phyloP scores from a whole-genome alignment of 2,797 vertebrate species.

The Lithobates pipiens region DNA sequence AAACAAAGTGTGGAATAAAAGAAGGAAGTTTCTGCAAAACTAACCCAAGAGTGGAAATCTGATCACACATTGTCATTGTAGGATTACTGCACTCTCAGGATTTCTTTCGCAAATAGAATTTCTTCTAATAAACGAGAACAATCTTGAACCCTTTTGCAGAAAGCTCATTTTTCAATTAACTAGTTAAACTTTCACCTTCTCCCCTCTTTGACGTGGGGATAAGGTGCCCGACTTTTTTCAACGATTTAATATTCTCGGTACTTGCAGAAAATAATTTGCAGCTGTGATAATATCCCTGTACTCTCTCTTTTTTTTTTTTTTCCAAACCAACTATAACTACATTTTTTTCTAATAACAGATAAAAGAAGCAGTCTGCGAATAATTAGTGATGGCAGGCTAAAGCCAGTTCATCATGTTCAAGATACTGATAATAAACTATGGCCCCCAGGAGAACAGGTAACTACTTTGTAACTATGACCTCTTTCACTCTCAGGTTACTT shows the following conservation, averaged over 20 bases:
- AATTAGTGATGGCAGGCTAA: slow-evolving; percentile 86
- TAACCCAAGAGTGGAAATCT: slow-evolving; percentile 30
- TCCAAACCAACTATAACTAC: slow-evolving; percentile 70
- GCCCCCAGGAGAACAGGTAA: slow-evolving; percentile 92
- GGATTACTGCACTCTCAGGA: slow-evolving; percentile 15
- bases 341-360: slow-evolving; percentile 83
- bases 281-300: slow-evolving; percentile 80
- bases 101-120: slow-evolving; percentile 49
- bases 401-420: slow-evolving; percentile 87
- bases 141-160: slow-evolving; percentile 64
- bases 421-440: slow-evolving; percentile 92
- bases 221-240: slow-evolving; percentile 67
- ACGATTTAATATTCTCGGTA: slow-evolving; percentile 65
- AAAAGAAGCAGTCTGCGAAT: slow-evolving; percentile 82
- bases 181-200: slow-evolving; percentile 63
- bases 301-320: slow-evolving; percentile 39
- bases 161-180: slow-evolving; percentile 65
- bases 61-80: slow-evolving; percentile 42
- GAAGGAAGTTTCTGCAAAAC: slow-evolving; percentile 8
- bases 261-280: slow-evolving; percentile 79
- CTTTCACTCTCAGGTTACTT: slow-evolving; percentile 83
- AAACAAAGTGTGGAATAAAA: slow-evolving; percentile 9
- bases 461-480: slow-evolving; percentile 93
- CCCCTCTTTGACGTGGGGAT: slow-evolving; percentile 61
- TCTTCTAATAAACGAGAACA: slow-evolving; percentile 58